Conservation (phyloP, 1,140 invertebrate species). For the Drosophila auraria region DNA sequence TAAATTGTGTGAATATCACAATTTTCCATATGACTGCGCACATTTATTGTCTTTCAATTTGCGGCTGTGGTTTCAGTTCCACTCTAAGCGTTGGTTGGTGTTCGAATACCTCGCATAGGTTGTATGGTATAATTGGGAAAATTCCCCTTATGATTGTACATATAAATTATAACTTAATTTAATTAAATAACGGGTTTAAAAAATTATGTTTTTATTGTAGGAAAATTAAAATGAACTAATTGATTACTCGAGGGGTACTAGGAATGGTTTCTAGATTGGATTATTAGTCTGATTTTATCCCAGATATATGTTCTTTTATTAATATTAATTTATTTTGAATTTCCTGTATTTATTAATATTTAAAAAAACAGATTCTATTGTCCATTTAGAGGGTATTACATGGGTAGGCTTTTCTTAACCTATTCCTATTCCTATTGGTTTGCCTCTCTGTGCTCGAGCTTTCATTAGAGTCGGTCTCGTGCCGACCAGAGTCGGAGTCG, state of each 20-base stretch:
- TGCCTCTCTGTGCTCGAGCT: conserved; percentile 32
- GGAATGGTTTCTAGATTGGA: background rate
- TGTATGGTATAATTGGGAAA: background rate
- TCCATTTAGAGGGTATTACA: conserved; percentile 6
- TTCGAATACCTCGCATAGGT: conserved; percentile 25
- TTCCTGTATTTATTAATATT: background rate
- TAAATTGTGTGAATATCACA: conserved; percentile 85
- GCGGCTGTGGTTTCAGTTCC: conserved; percentile 62
- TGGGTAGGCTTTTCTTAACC: background rate
- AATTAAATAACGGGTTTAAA: background rate
- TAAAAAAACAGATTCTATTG: background rate
- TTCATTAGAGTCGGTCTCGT: conserved; percentile 51
- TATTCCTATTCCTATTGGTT: conserved; percentile 31
- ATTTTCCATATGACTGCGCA: conserved; percentile 84
- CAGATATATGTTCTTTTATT: too few relatives aligned
- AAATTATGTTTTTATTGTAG: background rate
- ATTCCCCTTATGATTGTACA: too few relatives aligned
- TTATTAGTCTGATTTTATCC: background rate
- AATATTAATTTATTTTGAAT: background rate
- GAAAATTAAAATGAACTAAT: background rate
- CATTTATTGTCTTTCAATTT: conserved; percentile 85
- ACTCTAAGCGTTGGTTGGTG: background rate
- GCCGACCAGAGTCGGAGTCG: background rate
- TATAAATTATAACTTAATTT: background rate
- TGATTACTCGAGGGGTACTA: background rate